These are phyloP conservation scores for Pseudochromis fuscus DNA, from an alignment of 2,797 vertebrate species.

Conservation along the genomic window DNA sequence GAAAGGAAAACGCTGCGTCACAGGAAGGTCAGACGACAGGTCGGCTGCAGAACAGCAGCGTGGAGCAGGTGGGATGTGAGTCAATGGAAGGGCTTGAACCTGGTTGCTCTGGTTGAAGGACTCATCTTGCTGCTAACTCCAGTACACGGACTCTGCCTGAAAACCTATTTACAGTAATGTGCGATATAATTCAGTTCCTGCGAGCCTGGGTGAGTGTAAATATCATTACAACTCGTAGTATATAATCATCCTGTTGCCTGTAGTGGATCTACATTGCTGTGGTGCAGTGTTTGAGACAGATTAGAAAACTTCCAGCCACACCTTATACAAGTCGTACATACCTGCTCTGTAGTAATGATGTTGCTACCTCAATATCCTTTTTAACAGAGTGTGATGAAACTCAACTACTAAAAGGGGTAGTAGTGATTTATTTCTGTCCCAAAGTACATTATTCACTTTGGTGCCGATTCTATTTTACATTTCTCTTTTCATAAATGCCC, in stretches of 20 bases:
- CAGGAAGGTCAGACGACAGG: constrained; percentile 14
- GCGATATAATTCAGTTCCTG: constrained; percentile 40
- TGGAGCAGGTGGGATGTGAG: constrained; percentile 37
- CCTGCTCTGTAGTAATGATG: constrained; percentile 5
- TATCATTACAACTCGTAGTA: constrained; percentile 33
- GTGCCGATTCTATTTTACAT: not conserved
- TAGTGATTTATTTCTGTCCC: constrained; percentile 9
- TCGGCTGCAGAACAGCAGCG: constrained; percentile 29
- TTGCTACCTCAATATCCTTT: constrained; percentile 5
- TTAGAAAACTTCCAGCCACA: constrained; percentile 7
- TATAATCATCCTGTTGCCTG: constrained; percentile 22
- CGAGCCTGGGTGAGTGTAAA: constrained; percentile 36
- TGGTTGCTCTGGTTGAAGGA: constrained; percentile 23
- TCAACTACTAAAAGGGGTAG: constrained; percentile 20
- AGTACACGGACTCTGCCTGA: constrained; percentile 12
- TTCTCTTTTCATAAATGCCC: not conserved
- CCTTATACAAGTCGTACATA: not conserved
- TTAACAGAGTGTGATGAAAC: not conserved
- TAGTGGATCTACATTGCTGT: constrained; percentile 22
- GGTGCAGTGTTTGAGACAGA: constrained; percentile 21
- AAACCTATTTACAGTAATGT: constrained; percentile 46
- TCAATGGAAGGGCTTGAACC: constrained; percentile 38
- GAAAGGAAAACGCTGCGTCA: constrained; percentile 11
- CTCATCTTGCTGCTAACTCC: constrained; percentile 27
- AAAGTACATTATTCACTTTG: constrained; percentile 1